These are phyloP conservation scores for Sturnus vulgaris DNA, from an alignment of 2,113 vertebrate species.

Conservation along the genomic window DNA sequence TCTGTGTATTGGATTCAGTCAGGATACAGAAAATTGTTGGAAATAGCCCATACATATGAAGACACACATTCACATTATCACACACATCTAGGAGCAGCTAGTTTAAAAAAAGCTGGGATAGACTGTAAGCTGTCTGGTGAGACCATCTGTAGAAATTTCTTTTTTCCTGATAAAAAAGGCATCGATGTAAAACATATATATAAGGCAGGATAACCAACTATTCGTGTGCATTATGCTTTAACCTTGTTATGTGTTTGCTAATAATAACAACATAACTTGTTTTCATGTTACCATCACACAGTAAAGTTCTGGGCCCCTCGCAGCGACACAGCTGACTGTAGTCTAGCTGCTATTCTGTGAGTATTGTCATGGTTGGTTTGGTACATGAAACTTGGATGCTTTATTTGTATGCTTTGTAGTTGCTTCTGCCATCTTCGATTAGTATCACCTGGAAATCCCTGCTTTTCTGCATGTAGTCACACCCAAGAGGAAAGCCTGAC, in stretches of 20 bases:
- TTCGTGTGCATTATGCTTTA: neutral
- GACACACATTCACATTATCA: neutral
- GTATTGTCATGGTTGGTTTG: constrained; percentile 1
- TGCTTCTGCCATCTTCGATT: constrained; percentile 57
- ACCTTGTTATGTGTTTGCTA: neutral
- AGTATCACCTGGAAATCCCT: constrained; percentile 55
- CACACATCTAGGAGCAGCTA: neutral
- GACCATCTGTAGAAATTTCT: neutral
- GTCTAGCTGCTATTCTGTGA: neutral
- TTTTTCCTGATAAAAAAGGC: neutral
- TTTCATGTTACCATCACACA: neutral
- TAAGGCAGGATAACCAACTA: neutral
- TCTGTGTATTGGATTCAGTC: neutral
- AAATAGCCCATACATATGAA: neutral
- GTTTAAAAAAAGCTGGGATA: neutral
- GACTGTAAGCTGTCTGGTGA: neutral
- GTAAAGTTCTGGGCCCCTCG: neutral
- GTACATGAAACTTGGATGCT: constrained; percentile 18
- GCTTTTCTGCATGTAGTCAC: constrained; percentile 56
- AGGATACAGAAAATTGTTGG: neutral
- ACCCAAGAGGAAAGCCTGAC: constrained; percentile 52
- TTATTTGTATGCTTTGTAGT: constrained; percentile 59
- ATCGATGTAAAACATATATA: neutral
- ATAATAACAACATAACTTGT: neutral
- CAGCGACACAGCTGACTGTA: neutral